Evolutionary conservation across 2,113 vertebrate genomes (phyloP), one percentile per base, ranked within the genome.

Genomic region (Herpetotheres cachinnans): DNA sequence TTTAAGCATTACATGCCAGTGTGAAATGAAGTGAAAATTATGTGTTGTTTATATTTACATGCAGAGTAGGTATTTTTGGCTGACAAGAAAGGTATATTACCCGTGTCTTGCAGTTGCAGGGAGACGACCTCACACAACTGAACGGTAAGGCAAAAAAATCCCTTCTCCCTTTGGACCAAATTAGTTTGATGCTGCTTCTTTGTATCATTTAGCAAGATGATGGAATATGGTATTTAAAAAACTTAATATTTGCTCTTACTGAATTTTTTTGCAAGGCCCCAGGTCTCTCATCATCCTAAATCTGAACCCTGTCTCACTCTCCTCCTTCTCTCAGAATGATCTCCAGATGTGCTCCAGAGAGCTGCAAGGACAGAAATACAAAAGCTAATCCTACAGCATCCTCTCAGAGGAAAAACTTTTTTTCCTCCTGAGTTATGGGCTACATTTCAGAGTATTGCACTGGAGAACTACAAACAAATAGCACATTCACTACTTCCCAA

Each of bases 321-420:
- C 79, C 61, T 92, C 66, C 54, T 82, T 93, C 67, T 89, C 72
- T 85, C 26, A 16, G 67, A 96, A 96, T 95, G 85, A 95, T 96
- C 66, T 92, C 96, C 95, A 97, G 95, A 97, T 97, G 89, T 91
- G 87, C 26, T 94, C 46, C 29, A 14, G 73, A 93, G 87, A 97
- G 82, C 56, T 90, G 85, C 69, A 91, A 81, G 91, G 81, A 93
- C 55, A 93, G 93, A 96, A 94, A 94, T 59, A 94, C 0, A 5
- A 91, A 96, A 96, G 63, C 81, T 94, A 96, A 97, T 86, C 95
- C 86, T 92, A 49, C 27, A 8, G 56, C 71, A 56, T 89, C n/a
- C 61, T 95, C 76, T 96, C 86, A 90, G 89, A 96, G 82, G 88
- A 96, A 96, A 94, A 94, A 11, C 29, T 15, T 70, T 66, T 85